Evolutionary conservation across 1,140 invertebrate genomes (phyloP).

Genomic region (Anastrepha obliqua): DNA sequence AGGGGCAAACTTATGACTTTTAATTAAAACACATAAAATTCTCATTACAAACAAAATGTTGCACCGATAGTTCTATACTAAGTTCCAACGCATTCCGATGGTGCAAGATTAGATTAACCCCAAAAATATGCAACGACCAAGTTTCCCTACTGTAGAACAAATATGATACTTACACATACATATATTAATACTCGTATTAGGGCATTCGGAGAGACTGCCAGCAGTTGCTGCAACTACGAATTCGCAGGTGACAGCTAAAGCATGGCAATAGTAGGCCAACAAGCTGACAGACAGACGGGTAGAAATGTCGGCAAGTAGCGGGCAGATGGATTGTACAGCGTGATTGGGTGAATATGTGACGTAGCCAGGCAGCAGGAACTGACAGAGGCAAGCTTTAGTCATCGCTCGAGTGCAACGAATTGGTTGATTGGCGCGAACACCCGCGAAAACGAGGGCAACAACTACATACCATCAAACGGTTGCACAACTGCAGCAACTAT

Average conservation of each 20-base stretch:
- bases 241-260: constrained; percentile 8
- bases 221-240: neutral
- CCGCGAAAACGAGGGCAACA: neutral
- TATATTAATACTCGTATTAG: neutral
- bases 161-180: no score
- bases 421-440: neutral
- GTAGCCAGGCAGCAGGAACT: no score
- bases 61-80: neutral
- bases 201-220: neutral
- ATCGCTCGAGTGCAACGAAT: neutral
- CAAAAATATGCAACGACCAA: constrained; percentile 30
- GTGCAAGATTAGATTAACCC: constrained; percentile 15
- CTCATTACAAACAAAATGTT: constrained; percentile 20
- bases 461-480: no score
- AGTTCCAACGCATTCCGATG: neutral
- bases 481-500: no score
- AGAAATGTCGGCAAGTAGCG: no score
- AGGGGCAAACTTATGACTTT: constrained; percentile 12
- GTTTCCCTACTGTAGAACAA: neutral
- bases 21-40: constrained; percentile 32
- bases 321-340: no score
- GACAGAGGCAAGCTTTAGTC: neutral
- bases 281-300: no score
- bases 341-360: no score
- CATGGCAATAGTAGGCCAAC: no score